Conservation (phyloP, 2,888 invertebrate genomes). For the Hypena proboscidalis region DNA sequence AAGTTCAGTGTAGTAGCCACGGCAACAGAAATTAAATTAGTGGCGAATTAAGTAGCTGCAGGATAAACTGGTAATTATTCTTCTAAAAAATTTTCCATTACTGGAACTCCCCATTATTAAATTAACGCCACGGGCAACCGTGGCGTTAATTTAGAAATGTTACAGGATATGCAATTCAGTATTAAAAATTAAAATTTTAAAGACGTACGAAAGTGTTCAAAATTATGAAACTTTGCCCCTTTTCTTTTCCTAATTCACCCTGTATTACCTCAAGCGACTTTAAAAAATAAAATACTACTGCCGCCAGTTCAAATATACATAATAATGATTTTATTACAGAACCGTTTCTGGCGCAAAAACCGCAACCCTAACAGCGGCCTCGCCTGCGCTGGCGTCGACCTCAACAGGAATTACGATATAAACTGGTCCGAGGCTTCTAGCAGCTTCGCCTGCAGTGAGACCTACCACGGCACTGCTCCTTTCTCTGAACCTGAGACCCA, state of each 20-base stretch:
- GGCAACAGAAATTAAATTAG: constrained; percentile 21
- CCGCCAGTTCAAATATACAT: not conserved
- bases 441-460: constrained; percentile 81
- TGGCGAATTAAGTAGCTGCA: constrained; percentile 22
- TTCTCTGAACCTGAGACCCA: constrained; percentile 88
- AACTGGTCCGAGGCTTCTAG: constrained; percentile 86
- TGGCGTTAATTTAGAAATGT: no score
- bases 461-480: constrained; percentile 84
- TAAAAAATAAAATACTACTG: no score
- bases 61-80: no score
- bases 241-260: no score
- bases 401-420: constrained; percentile 90
- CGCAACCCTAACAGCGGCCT: constrained; percentile 60
- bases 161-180: no score
- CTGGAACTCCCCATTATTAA: no score
- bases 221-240: no score
- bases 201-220: no score
- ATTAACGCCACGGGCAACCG: no score
- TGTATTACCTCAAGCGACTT: no score
- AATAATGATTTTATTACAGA: constrained; percentile 56
- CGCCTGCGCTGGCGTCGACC: constrained; percentile 88
- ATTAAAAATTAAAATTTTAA: no score
- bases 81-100: no score
- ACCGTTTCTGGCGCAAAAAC: constrained; percentile 88
- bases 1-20: constrained; percentile 2